Conservation (phyloP, 1,140 invertebrate species). For the Caenorhabditis brenneri region DNA sequence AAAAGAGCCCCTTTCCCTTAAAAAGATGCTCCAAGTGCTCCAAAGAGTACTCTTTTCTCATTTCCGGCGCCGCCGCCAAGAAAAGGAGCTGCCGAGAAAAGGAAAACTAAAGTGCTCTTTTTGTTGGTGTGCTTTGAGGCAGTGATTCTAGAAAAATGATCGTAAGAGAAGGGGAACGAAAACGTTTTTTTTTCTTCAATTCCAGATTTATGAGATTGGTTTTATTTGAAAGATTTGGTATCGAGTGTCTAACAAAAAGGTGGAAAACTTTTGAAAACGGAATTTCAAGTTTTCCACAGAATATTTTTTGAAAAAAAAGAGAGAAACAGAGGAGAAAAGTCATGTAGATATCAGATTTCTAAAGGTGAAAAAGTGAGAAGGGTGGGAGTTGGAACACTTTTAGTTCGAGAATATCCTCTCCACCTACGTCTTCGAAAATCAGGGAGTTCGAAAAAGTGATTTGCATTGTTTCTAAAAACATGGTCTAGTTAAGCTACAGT, state of each 20-base stretch:
- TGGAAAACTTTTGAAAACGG: background rate
- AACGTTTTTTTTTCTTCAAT: background rate
- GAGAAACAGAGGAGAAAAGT: background rate
- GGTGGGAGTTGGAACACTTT: background rate
- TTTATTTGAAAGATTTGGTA: background rate
- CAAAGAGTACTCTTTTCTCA: slow-evolving; percentile 10
- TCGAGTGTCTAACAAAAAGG: background rate
- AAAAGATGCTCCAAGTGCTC: background rate
- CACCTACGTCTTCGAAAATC: no score
- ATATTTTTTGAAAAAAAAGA: background rate
- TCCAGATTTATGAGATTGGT: slow-evolving; percentile 12
- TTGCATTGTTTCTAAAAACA: no score
- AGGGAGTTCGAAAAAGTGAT: no score
- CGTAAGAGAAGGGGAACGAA: background rate
- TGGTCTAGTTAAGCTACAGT: no score
- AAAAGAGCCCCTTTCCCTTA: background rate
- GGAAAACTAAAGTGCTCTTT: slow-evolving; percentile 27
- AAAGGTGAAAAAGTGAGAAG: background rate
- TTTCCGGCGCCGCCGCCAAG: background rate
- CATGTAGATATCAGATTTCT: background rate
- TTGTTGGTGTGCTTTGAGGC: background rate
- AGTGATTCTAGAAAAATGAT: background rate
- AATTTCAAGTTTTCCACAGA: background rate
- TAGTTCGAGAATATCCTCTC: no score
- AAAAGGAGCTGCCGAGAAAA: background rate